These are phyloP conservation scores for Dasypogon diadema DNA, from an alignment of 2,888 invertebrate species.

Conservation along the genomic window DNA sequence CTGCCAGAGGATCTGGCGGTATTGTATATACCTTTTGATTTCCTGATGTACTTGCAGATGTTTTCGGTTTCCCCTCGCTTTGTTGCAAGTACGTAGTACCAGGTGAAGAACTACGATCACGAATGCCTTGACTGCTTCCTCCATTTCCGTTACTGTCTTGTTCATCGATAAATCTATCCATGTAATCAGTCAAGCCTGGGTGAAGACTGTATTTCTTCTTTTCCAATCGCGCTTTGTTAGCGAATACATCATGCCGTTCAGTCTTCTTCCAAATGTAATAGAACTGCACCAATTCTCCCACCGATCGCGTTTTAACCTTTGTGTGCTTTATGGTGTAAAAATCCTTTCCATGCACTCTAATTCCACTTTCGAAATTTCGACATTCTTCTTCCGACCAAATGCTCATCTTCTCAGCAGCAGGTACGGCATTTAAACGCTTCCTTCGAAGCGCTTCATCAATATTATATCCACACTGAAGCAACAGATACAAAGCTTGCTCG, in stretches of 20 bases:
- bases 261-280: slow-evolving; percentile 99
- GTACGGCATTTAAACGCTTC: slow-evolving; percentile 79
- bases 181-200: slow-evolving; percentile 93
- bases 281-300: slow-evolving; percentile 97
- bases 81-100: slow-evolving; percentile 17
- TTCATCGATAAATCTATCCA: slow-evolving; percentile 92
- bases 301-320: slow-evolving; percentile 91
- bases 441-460: slow-evolving; percentile 92
- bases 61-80: background rate
- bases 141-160: slow-evolving; percentile 71
- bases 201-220: slow-evolving; percentile 93
- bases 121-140: background rate
- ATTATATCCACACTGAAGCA: slow-evolving; percentile 95
- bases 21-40: slow-evolving; percentile 63
- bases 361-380: slow-evolving; percentile 94
- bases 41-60: slow-evolving; percentile 23
- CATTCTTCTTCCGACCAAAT: slow-evolving; percentile 98
- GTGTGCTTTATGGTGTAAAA: slow-evolving; percentile 94
- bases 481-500: slow-evolving; percentile 88
- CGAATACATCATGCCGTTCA: slow-evolving; percentile 91
- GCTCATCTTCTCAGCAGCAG: slow-evolving; percentile 79
- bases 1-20: slow-evolving; percentile 23
- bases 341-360: slow-evolving; percentile 94
- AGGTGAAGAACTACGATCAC: slow-evolving; percentile 49
- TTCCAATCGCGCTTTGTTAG: slow-evolving; percentile 88